Percentiles rank a stretch among this genome's conserved stretches.
These are phyloP conservation scores for Nothura maculosa DNA, from an alignment of 2,797 vertebrate genomes.

Conservation along the genomic window DNA sequence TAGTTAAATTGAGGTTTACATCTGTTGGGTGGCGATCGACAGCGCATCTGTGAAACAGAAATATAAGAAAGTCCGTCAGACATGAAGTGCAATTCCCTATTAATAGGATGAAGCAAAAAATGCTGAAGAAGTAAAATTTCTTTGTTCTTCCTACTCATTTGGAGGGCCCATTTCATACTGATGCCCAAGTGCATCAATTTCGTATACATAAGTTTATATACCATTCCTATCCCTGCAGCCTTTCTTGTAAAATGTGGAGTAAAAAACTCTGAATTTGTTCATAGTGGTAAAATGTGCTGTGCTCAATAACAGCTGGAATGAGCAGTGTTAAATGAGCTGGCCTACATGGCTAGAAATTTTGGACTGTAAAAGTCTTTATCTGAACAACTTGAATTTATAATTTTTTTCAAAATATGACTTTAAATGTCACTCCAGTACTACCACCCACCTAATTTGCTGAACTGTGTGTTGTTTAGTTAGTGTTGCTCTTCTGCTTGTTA, in stretches of 20 bases:
- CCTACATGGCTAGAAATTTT: background rate
- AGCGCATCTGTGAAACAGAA: conserved; percentile 87
- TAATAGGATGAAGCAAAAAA: background rate
- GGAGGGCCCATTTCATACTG: background rate
- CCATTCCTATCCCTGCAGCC: background rate
- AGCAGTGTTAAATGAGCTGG: background rate
- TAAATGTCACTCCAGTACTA: conserved; percentile 30
- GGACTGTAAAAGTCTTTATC: background rate
- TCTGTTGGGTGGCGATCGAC: conserved; percentile 92
- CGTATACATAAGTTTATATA: background rate
- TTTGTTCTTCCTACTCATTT: background rate
- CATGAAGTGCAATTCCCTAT: background rate
- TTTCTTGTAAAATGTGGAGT: background rate
- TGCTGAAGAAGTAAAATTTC: background rate
- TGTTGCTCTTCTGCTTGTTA: conserved; percentile 44
- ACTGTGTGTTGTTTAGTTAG: conserved; percentile 60
- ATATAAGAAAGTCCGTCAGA: background rate
- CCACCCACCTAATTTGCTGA: conserved; percentile 54
- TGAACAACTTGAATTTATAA: conserved; percentile 6
- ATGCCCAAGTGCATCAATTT: background rate
- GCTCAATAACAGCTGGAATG: background rate
- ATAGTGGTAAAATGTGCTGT: background rate
- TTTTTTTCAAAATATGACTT: conserved; percentile 21
- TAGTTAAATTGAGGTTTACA: conserved; percentile 90
- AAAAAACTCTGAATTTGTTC: background rate